Evolutionary conservation across 2,113 vertebrate species (phyloP).

Genomic region (Pomatorhinus ruficollis): DNA sequence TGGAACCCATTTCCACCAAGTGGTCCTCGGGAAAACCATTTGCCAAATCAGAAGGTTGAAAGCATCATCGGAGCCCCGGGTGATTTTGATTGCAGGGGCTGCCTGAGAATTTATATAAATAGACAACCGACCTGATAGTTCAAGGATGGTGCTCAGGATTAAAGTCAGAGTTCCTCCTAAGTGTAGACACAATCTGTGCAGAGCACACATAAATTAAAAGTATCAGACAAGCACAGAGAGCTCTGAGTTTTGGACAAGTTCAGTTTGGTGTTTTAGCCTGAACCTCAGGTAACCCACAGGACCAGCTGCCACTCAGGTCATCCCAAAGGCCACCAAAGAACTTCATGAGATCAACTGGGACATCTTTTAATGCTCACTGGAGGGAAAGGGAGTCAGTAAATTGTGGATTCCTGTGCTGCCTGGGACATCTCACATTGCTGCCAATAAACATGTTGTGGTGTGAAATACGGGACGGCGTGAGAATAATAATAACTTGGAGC

Average conservation of each 20-base stretch:
- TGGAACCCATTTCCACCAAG: neutral
- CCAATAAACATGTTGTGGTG: conserved; percentile 27
- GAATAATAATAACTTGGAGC: conserved; percentile 37
- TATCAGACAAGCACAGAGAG: neutral
- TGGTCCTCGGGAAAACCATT: neutral
- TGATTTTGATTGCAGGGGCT: neutral
- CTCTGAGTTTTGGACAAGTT: neutral
- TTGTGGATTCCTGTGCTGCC: neutral
- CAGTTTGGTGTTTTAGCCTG: rapidly evolving
- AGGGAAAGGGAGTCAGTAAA: neutral
- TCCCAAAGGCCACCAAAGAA: neutral
- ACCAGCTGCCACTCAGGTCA: neutral
- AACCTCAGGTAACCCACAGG: neutral
- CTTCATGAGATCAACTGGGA: neutral
- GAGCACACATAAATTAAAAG: neutral
- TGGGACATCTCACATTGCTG: neutral
- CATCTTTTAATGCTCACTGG: neutral
- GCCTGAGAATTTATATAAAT: neutral
- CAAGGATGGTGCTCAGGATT: neutral
- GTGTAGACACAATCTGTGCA: neutral
- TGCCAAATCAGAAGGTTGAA: neutral
- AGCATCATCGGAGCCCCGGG: neutral
- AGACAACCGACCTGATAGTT: neutral
- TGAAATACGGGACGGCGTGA: neutral
- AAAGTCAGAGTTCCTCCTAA: neutral